Percentiles rank a stretch among this genome's conserved stretches.
These are phyloP conservation scores for Bombus waltoni DNA, from an alignment of 1,140 invertebrate genomes.

Conservation along the genomic window DNA sequence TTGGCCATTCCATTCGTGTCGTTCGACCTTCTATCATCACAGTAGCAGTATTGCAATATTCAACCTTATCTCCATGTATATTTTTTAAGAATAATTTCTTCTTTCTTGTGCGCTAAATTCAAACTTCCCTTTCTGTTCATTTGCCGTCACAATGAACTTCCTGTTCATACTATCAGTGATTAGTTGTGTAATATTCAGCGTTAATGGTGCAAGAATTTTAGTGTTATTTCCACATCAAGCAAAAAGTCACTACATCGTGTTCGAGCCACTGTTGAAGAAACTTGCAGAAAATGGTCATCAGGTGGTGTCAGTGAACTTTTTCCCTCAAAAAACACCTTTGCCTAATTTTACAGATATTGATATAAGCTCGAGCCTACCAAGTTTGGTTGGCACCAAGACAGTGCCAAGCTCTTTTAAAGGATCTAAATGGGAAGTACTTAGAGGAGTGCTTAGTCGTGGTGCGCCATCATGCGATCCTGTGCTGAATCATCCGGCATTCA, in stretches of 20 bases:
- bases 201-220: constrained; percentile 28
- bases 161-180: not conserved
- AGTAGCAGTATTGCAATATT: not conserved
- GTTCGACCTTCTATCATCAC: not conserved
- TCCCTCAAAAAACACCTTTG: constrained; percentile 22
- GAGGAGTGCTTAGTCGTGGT: not conserved
- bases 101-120: not conserved
- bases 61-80: not conserved
- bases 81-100: not conserved
- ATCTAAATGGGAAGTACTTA: constrained; percentile 17
- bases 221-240: constrained; percentile 26
- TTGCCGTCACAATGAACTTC: not conserved
- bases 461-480: not conserved
- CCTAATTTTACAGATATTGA: constrained; percentile 51
- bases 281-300: constrained; percentile 49
- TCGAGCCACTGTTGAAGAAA: constrained; percentile 42
- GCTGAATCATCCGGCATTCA: constrained; percentile 24
- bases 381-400: not conserved
- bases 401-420: not conserved
- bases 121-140: not conserved
- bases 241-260: constrained; percentile 50
- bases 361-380: constrained; percentile 9
- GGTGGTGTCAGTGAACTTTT: constrained; percentile 42
- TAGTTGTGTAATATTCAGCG: not conserved
- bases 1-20: not conserved